Conservation (phyloP, 1,140 invertebrate genomes). For the Epicauta chinensis region DNA sequence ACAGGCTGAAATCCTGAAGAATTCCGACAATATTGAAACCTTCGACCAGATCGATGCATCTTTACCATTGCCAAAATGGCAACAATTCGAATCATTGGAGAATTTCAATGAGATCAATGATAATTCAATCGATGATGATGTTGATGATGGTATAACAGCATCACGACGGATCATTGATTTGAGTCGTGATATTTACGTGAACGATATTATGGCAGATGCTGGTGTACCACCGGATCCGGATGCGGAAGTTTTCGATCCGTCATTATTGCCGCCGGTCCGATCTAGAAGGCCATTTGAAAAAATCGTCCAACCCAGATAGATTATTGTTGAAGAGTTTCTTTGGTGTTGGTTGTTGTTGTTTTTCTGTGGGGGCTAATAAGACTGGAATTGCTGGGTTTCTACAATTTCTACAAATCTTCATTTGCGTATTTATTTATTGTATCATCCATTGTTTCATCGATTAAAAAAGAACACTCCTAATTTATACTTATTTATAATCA, state of each 20-base stretch:
- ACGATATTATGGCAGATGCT: constrained; percentile 23
- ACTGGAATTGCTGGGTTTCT: too few species aligned
- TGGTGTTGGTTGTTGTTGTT: too few species aligned
- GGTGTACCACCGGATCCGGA: constrained; percentile 25
- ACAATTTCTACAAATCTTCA: too few species aligned
- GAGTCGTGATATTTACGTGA: constrained; percentile 29
- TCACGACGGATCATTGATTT: constrained; percentile 16
- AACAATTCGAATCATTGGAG: not conserved
- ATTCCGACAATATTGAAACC: constrained; percentile 24
- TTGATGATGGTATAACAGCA: too few species aligned
- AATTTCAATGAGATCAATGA: constrained; percentile 22
- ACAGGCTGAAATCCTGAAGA: constrained; percentile 9
- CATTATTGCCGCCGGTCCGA: not conserved
- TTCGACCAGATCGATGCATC: constrained; percentile 22
- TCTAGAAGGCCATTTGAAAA: constrained; percentile 2
- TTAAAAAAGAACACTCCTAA: too few species aligned
- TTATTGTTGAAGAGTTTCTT: too few species aligned
- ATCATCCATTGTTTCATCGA: too few species aligned
- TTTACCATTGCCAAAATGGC: not conserved
- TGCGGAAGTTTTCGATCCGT: constrained; percentile 22
- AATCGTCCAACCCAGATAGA: constrained; percentile 5
- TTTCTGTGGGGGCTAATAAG: too few species aligned
- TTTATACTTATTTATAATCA: too few species aligned
- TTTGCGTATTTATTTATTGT: too few species aligned
- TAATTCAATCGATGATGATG: constrained; percentile 11